Base-by-base conservation (phyloP, 2,888 invertebrate genomes). In the Monoplex corrugatus region DNA sequence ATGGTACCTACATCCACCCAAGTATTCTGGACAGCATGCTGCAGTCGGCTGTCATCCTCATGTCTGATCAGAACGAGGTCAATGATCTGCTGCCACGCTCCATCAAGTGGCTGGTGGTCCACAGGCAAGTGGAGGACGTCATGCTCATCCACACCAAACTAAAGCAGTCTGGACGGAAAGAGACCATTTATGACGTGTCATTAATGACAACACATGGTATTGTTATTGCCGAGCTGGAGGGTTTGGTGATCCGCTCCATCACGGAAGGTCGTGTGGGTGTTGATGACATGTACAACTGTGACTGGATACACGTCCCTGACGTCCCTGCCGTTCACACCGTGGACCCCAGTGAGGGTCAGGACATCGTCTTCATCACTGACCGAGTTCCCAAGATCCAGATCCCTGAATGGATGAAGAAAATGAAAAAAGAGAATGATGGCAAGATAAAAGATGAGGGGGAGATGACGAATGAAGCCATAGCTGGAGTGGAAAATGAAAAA, bases 1-100 rank as follows among this genome's bases (percentile, higher is more conserved):
- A 89, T 13, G 80, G 89, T 32, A 93, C 92, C 35, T 89, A 90
- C 45, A 83, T 93, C 23, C 93, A 93, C 87, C 93, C 93, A 19
- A 90, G 92, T 28, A 88, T 93, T 5, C 88, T 93, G n/a, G 93
- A 93, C 89, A 91, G 91, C 32, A 91, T 92, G 89, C 90, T 93
- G 72, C 93, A 93, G 86, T 91, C 92, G 16, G 90, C 92, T 40
- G 92, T 90, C 8, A 91, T 91, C 32, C 40, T 92, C 32, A 91
- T 90, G 89, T 75, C 90, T 0, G 75, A 86, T 28, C 87, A 87
- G 19, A 88, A 86, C 50, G 90, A 90, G 2, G 86, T 86, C 32
- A 90, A 86, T 19, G 91, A 91, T 45, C 89, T 91, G 0, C 89
- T 93, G 40, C 93, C 93, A n/a, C 91, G 91, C 50, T 91, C 90